Conservation (phyloP, 2,797 vertebrate genomes). For the Sus cebifrons region DNA sequence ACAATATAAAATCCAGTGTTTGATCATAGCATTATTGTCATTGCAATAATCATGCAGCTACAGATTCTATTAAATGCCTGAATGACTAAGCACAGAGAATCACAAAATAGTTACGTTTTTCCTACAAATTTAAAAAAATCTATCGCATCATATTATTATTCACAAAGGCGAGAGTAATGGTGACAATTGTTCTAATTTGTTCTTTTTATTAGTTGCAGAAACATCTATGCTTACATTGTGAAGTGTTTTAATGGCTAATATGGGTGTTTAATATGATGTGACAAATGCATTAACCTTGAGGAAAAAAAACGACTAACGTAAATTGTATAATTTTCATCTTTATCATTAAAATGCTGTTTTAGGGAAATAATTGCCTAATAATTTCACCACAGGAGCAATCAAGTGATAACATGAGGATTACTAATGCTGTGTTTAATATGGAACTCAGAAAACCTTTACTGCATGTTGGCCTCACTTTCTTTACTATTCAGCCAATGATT, state of each 20-base stretch:
- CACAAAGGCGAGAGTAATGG: neutral
- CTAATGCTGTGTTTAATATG: neutral
- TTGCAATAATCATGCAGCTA: neutral
- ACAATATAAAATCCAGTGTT: neutral
- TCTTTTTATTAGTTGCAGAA: neutral
- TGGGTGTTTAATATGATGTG: slow-evolving; percentile 49
- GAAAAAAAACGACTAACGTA: slow-evolving; percentile 57
- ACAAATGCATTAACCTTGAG: slow-evolving; percentile 75
- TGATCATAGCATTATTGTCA: neutral
- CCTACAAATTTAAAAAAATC: neutral
- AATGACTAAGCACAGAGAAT: neutral
- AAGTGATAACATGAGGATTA: neutral
- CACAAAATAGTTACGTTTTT: neutral
- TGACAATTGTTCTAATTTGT: neutral
- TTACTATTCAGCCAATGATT: neutral
- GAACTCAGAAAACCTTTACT: neutral
- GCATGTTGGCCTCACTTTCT: rapidly evolving
- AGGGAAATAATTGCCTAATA: slow-evolving; percentile 49
- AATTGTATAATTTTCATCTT: slow-evolving; percentile 67
- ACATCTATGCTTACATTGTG: neutral
- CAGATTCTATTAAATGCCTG: rapidly evolving
- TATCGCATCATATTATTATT: neutral
- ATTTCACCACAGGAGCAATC: slow-evolving; percentile 9
- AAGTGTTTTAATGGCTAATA: slow-evolving; percentile 32
- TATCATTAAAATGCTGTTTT: slow-evolving; percentile 58